phyloP scores from a whole-genome alignment of 37 sponge, comb jelly and placozoan species.

The Hexactinellida sp. region DNA sequence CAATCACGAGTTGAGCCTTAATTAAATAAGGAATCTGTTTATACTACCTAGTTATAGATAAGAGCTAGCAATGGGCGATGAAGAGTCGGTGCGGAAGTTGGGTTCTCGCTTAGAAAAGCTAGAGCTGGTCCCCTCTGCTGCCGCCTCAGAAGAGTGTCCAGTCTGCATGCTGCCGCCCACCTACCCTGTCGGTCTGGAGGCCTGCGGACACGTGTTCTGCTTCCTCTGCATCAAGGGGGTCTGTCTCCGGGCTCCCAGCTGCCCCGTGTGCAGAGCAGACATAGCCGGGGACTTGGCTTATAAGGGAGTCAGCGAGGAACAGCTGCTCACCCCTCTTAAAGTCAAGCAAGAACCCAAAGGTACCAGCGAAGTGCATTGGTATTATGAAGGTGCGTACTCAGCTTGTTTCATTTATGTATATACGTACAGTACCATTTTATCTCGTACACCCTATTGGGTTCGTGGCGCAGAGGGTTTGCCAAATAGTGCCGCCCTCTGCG shows the following conservation, averaged over 20 bases:
- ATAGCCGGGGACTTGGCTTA: background rate
- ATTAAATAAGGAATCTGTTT: too few relatives aligned
- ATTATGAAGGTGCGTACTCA: background rate
- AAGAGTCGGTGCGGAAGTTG: background rate
- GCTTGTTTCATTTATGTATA: too few relatives aligned
- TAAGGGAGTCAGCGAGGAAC: background rate
- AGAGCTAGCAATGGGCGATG: too few relatives aligned
- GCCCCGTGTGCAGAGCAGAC: conserved; percentile 59
- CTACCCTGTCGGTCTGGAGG: conserved; percentile 53
- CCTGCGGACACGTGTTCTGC: conserved; percentile 80
- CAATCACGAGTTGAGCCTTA: too few relatives aligned
- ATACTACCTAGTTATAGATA: too few relatives aligned
- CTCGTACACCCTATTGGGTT: too few relatives aligned
- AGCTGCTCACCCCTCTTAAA: background rate
- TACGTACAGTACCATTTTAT: too few relatives aligned
- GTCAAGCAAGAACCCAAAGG: background rate
- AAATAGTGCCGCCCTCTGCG: too few relatives aligned
- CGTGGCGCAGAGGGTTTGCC: too few relatives aligned
- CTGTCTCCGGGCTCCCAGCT: conserved; percentile 24
- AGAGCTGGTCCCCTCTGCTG: background rate
- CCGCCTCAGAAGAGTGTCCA: conserved; percentile 27
- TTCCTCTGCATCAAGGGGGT: conserved; percentile 88
- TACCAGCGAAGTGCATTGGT: background rate
- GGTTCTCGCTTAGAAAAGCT: background rate
- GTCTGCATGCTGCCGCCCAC: conserved; percentile 43